Evolutionary conservation across 92 coral and sea anemone genomes (phyloP).

Genomic region (Parazoanthus darwini): DNA sequence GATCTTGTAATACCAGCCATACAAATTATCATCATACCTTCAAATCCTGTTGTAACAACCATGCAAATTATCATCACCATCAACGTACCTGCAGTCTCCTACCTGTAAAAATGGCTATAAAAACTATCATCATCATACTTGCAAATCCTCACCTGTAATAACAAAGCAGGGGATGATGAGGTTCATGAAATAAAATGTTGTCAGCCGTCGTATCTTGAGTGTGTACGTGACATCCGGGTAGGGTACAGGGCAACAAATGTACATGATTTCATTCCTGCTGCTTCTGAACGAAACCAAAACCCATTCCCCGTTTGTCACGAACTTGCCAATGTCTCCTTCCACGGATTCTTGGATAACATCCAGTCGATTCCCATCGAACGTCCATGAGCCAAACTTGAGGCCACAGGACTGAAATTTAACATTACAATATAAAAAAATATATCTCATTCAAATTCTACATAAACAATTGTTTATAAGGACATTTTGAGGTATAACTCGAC

Average conservation of each 20-base stretch:
- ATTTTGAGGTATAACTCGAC: too few species aligned
- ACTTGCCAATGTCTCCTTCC: conserved; percentile 68
- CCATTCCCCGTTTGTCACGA: conserved; percentile 89
- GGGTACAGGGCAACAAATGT: conserved; percentile 87
- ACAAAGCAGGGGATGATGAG: conserved; percentile 81
- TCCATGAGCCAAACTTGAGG: conserved; percentile 93
- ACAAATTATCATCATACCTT: too few species aligned
- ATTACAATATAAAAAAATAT: background rate
- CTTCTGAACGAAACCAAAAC: conserved; percentile 68
- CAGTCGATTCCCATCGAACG: conserved; percentile 76
- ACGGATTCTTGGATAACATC: conserved; percentile 69
- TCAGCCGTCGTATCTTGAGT: conserved; percentile 68
- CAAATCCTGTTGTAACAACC: background rate
- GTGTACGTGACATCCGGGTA: conserved; percentile 93
- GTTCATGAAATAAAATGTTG: conserved; percentile 77
- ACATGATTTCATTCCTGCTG: conserved; percentile 62
- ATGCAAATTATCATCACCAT: too few species aligned
- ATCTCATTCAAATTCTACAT: too few species aligned
- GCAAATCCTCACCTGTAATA: conserved; percentile 65
- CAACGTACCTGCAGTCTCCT: too few species aligned
- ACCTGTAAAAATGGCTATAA: background rate
- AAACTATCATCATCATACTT: background rate
- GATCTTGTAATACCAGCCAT: too few species aligned
- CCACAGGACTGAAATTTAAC: conserved; percentile 58
- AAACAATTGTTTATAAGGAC: too few species aligned